Evolutionary conservation across 1,140 invertebrate genomes (phyloP), one percentile per base, ranked within the genome.

Genomic region (Acromyrmex heyeri): DNA sequence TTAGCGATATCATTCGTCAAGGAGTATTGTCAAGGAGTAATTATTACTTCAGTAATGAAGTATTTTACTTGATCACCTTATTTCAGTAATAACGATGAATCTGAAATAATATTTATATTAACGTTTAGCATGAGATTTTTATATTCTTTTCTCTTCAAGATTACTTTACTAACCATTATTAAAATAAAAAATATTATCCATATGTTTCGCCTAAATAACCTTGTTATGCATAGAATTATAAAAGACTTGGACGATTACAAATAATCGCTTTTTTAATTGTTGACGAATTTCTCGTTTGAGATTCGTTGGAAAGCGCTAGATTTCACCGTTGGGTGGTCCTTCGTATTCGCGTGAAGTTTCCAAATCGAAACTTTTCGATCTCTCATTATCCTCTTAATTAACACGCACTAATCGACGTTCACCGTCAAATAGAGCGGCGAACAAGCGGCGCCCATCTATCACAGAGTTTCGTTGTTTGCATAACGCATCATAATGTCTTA

Each of bases 381-480:
- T 81, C 53, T 81, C 53, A 70, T 81, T 69, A 81, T 57, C 12
- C 24, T 48, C 34, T 30, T 81, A 81, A 70, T 57, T 81, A 69
- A 7, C 8, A 12, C 2, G 65, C n/a, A 44, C 38, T 44, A 57
- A 50, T 79, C 30, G 50, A 57, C 6, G 14, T 38, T 30, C 21
- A 34, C 12, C 50, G 6, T 16, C 10, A 70, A 70, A 81, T 70
- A 44, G 14, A 81, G 16, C 16, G 55, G 7, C 16, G 18, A 21
- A 12, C 34, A 38, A 34, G 10, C 21, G 14, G 7, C 34, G 48
- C 16, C 16, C 12, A 75, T 8, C 12, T 61, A 83, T 24, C 55
- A 70, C 34, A 73, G 30, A 5, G 27, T 62, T 50, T 73, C 38
- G 53, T 14, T n/a, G 61, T 72, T 57, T 6, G 50, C 78, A 34